Percentiles rank a stretch among this genome's conserved stretches.
Evolutionary conservation across 2,113 vertebrate genomes (phyloP).

Genomic region (Anguilla rostrata): DNA sequence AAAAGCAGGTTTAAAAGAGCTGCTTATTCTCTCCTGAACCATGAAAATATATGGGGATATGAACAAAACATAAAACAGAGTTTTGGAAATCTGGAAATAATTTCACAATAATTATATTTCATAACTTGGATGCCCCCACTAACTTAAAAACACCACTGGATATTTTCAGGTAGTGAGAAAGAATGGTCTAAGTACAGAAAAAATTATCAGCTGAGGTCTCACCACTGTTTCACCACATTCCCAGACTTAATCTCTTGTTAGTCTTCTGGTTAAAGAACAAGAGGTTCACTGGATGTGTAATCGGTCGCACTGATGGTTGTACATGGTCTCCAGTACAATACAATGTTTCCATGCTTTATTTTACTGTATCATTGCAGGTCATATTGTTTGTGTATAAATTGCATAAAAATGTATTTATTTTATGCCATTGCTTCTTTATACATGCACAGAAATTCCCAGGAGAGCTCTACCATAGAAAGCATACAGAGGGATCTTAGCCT

Average conservation of each 20-base stretch:
- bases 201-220: not conserved
- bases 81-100: constrained; percentile 15
- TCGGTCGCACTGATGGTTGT: no score
- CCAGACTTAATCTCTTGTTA: not conserved
- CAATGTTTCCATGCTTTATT: not conserved
- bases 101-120: constrained; percentile 24
- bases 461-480: not conserved
- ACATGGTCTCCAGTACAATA: not conserved
- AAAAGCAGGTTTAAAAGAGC: not conserved
- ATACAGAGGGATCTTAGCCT: no score
- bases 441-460: not conserved
- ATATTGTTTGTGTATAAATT: not conserved
- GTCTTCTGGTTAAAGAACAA: not conserved
- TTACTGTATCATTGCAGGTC: no score
- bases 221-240: not conserved
- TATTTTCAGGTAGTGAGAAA: not conserved
- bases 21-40: not conserved
- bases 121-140: constrained; percentile 1
- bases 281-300: not conserved
- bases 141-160: constrained; percentile 17
- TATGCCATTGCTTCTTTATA: not conserved
- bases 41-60: not conserved
- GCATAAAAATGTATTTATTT: not conserved
- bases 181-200: not conserved
- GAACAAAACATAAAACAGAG: constrained; percentile 1